Evolutionary conservation across 2,113 vertebrate species (phyloP), one percentile per base, ranked within the genome.

Genomic region (Dasyurus viverrinus): DNA sequence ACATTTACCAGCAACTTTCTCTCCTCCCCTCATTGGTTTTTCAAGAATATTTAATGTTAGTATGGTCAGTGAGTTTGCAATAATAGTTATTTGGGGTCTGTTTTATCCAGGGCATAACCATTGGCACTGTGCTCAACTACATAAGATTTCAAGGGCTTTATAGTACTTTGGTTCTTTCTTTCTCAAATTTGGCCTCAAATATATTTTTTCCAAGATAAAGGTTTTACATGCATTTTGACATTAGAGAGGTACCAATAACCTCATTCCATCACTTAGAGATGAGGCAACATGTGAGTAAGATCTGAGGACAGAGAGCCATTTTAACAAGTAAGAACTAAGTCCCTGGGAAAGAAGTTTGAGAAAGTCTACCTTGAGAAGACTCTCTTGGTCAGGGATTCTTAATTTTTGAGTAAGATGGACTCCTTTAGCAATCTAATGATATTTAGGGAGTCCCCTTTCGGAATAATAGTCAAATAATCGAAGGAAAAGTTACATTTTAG

Each of bases 261-360:
- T 99, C 99, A 98, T 99, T 99, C 99, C 99, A 99, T 97, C 99
- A 99, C 98, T 99, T 99, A 98, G 99, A 99, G 98, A 99, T 99
- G 96, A 99, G 98, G 98, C 99, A 99, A 99, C 99, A 99, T 53
- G 99, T 99, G 98, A 99, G 99, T 97, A 99, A 99, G 93, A 99
- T 99, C 98, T 99, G 98, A 47, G 99, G 99, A 98, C 99, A 99
- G 95, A 99, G 95, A 99, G 99, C 99, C 99, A 99, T 98, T 98
- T 99, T 97, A 99, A 98, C 98, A 99, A 98, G 98, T 99, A 99
- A 98, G 99, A 99, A 97, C 99, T 99, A 98, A 99, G 99, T 98
- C 99, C 99, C 98, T 99, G 98, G 53, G 99, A 99, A 96, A 99
- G 99, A 93, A 99, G 99, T 97, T 99, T 99, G 98, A 99, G 99